A percentile compares a stretch with the other conserved stretches of the same genome.
Conservation (phyloP, 2,113 vertebrate species). For the Marmota monax region DNA sequence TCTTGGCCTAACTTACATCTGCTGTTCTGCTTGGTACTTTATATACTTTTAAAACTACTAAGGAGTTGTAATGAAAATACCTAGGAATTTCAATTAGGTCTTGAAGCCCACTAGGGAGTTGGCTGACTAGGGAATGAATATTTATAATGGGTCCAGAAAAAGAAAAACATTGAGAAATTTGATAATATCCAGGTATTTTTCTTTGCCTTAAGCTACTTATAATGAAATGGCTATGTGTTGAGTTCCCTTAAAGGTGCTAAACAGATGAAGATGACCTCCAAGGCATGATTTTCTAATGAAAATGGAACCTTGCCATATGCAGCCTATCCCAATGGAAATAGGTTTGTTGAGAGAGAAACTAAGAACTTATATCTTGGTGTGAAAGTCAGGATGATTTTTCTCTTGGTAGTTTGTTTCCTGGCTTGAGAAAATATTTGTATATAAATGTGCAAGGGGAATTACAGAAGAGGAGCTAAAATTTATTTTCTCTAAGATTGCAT, state of each 20-base stretch:
- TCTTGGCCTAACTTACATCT: not conserved
- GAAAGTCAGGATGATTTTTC: conserved; percentile 46
- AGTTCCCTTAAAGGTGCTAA: conserved; percentile 32
- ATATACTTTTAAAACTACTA: not conserved
- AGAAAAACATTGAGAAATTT: not conserved
- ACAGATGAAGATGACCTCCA: conserved; percentile 27
- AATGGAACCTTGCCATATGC: conserved; percentile 46
- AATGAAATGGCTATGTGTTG: conserved; percentile 16
- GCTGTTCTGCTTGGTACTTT: not conserved
- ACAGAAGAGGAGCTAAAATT: conserved; percentile 49
- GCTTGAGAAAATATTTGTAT: conserved; percentile 14
- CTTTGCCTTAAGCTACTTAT: conserved; percentile 59
- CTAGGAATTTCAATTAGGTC: not conserved
- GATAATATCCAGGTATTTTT: not conserved
- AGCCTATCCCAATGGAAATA: not conserved
- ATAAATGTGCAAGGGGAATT: conserved; percentile 48
- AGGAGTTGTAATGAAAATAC: not conserved
- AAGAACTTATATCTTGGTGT: not conserved
- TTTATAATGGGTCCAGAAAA: not conserved
- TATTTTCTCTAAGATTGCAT: conserved; percentile 42
- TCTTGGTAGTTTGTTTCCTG: conserved; percentile 59
- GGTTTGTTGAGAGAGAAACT: conserved; percentile 5
- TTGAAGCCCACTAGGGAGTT: not conserved
- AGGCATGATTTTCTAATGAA: conserved; percentile 45
- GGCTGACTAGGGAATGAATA: not conserved